Evolutionary conservation across 2,797 vertebrate genomes (phyloP), one percentile per base, ranked within the genome.

Genomic region (Hirundo rustica): DNA sequence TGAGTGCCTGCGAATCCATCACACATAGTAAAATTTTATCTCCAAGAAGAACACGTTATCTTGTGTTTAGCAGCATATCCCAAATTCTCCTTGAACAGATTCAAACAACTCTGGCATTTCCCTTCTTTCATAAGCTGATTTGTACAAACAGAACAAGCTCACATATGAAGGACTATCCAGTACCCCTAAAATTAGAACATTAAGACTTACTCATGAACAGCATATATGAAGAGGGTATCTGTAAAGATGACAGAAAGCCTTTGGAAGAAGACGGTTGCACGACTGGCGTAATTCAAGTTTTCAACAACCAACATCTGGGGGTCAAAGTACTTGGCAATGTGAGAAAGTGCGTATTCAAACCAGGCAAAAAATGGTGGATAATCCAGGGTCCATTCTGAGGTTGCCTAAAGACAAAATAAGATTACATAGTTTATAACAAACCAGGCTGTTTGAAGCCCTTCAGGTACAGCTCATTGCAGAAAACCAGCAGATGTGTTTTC

Each of bases 331-430:
- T 95, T 98, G 45, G 98, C 99, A 51, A 98, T 76, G 1, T 99
- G 98, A 0, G 99, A 99, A 57, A 99, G 97, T 1, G 97, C 96
- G 1, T 96, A 98, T 86, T 99, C 98, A 92, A 99, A 99, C 99
- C 99, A 99, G n/a, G 99, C 99, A 74, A 99, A 99, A 85, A 99
- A 98, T 0, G 99, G 99, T 0, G 99, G 99, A 89, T 99, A 99
- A 97, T 99, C 99, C 98, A 99, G 95, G 7, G 99, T 99, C 99
- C 99, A 99, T 83, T 98, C 98, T 0, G 99, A 99, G 10, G 98
- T 98, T 85, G 98, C 98, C 99, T 99, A 34, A 47, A 85, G 38
- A 79, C n/a, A 92, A 96, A 97, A 73, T 3, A 16, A 72, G 61
- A 94, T 81, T 30, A 90, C 67, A 42, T 2, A 57, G 23, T 25